These are phyloP conservation scores for Tiliqua scincoides DNA, from an alignment of 2,113 vertebrate species.

Conservation along the genomic window DNA sequence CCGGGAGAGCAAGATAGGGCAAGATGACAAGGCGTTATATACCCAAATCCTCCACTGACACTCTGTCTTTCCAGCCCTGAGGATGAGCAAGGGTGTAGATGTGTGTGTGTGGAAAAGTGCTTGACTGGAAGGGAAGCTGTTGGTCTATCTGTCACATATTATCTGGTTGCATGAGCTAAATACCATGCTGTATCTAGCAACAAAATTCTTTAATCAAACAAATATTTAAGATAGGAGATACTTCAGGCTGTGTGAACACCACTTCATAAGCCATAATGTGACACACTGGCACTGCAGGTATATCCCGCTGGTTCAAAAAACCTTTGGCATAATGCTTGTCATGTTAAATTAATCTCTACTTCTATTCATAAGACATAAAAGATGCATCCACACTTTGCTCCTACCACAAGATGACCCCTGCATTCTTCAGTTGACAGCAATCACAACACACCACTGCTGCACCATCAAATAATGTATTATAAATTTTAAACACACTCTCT, in stretches of 20 bases:
- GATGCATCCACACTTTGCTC: background rate
- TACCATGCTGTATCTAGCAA: background rate
- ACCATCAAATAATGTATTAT: background rate
- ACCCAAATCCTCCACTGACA: too few species aligned
- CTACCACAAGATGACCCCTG: background rate
- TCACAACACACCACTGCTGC: background rate
- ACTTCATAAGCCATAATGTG: background rate
- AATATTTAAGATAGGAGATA: background rate
- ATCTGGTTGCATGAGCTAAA: background rate
- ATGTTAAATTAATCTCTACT: background rate
- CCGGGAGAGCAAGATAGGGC: too few species aligned
- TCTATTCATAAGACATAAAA: background rate
- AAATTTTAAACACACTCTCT: background rate
- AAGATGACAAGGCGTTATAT: too few species aligned
- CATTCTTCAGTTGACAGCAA: background rate
- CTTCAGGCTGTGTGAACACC: background rate
- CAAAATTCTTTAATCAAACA: background rate
- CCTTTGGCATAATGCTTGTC: background rate
- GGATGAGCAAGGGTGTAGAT: too few species aligned
- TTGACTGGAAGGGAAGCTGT: background rate
- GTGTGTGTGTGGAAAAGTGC: background rate
- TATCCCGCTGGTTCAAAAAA: background rate
- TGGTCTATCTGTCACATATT: background rate
- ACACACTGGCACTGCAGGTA: background rate
- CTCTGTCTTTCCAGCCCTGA: too few species aligned